Evolutionary conservation across 2,113 vertebrate species (phyloP), one percentile per base, ranked within the genome.

Genomic region (Gavia stellata): DNA sequence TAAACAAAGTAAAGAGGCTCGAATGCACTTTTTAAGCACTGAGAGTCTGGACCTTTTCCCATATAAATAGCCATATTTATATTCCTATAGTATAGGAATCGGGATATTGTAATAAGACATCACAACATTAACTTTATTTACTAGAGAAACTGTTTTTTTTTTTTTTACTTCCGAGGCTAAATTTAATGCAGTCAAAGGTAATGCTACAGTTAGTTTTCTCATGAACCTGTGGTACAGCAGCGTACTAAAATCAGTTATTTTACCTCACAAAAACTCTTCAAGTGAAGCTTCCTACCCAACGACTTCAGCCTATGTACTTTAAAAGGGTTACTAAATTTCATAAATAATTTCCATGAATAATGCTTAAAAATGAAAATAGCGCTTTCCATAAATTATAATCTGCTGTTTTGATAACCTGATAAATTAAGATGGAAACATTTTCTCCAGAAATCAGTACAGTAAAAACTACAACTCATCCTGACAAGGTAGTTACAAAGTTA

Each of bases 21-120:
- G 82, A 90, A 92, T 83, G 28, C 68, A 55, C 80, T 50, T 90
- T 92, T 81, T 42, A 94, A 91, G 34, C 44, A 33, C 25, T 50
- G 52, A 52, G n/a, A 71, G 29, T 85, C 44, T 93, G 90, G 63
- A 95, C 55, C 18, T 66, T 81, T 86, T 88, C 85, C 91, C 36
- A 49, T 75, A 74, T 87, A 95, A 96, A 96, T 89, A 95, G 82
- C 50, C 28, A 53, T 71, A n/a, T n/a, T n/a, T n/a, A n/a, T n/a
- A n/a, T n/a, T n/a, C n/a, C n/a, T n/a, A 62, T 92, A 94, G 59
- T 91, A 61, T 90, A 40, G 92, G 33, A 92, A 90, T 45, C 79
- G 38, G 55, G 33, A 15, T 71, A 53, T 20, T 94, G 84, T 96
- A 94, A 85, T 90, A 74, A 24, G 67, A 24, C 23, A 88, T 92